These are phyloP conservation scores for Pseudoips prasinana DNA, from an alignment of 2,888 invertebrate genomes.

Conservation along the genomic window DNA sequence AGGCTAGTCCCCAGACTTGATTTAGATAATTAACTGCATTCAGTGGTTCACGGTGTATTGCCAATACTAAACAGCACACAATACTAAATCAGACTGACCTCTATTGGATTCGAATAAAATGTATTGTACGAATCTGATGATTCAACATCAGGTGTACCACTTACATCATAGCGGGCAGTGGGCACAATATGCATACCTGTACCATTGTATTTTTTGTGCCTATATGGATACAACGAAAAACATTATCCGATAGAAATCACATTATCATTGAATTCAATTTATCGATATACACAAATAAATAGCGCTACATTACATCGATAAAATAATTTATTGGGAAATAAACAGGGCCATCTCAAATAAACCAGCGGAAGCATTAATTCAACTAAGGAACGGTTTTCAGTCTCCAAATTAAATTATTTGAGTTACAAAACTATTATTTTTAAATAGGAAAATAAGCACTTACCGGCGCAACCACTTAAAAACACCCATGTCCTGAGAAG, in stretches of 20 bases:
- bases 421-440: too few relatives aligned
- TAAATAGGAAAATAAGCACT: slow-evolving; percentile 42
- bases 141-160: slow-evolving; percentile 48
- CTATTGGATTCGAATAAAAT: slow-evolving; percentile 49
- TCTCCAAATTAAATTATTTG: too few relatives aligned
- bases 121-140: slow-evolving; percentile 48
- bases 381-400: too few relatives aligned
- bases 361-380: too few relatives aligned
- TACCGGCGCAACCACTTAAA: slow-evolving; percentile 79
- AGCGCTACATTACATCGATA: too few relatives aligned
- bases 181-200: slow-evolving; percentile 29
- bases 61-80: slow-evolving; percentile 38
- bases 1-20: slow-evolving; percentile 22
- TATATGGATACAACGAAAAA: background rate
- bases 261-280: too few relatives aligned
- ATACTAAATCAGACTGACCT: slow-evolving; percentile 38
- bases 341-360: too few relatives aligned
- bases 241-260: too few relatives aligned
- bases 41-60: slow-evolving; percentile 39
- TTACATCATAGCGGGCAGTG: slow-evolving; percentile 47
- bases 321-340: too few relatives aligned
- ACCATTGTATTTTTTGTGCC: slow-evolving; percentile 31
- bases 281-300: too few relatives aligned
- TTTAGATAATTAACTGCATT: slow-evolving; percentile 54
- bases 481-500: slow-evolving; percentile 70